phyloP scores from a whole-genome alignment of 2,888 invertebrate genomes.

The Agrotis ipsilon region DNA sequence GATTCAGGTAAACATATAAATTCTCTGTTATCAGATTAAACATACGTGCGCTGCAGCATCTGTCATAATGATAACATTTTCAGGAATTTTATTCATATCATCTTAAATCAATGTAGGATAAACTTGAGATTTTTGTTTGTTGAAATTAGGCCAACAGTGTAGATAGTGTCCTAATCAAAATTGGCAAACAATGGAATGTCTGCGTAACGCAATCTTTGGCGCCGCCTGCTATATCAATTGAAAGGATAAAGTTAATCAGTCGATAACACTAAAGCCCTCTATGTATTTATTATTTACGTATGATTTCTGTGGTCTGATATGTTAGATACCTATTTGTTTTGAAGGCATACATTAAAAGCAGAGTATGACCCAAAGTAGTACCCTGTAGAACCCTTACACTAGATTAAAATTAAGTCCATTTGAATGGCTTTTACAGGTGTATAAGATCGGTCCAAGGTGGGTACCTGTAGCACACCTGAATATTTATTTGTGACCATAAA shows the following conservation, averaged over 20 bases:
- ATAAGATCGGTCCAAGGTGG: neutral
- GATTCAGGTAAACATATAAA: conserved; percentile 22
- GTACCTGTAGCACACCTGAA: neutral
- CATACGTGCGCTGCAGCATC: conserved; percentile 36
- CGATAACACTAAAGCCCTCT: conserved; percentile 26
- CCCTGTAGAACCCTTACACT: conserved; percentile 3
- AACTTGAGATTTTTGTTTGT: conserved; percentile 7
- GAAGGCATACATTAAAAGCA: neutral
- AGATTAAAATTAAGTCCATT: neutral
- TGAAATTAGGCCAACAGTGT: conserved; percentile 24
- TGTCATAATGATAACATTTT: conserved; percentile 26
- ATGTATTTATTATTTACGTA: conserved; percentile 29
- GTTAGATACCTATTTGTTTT: neutral
- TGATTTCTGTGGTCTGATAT: neutral
- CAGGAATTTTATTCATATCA: conserved; percentile 29
- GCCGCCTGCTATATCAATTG: conserved; percentile 58
- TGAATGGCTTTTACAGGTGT: neutral
- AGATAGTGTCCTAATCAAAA: conserved; percentile 32
- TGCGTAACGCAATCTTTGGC: conserved; percentile 51
- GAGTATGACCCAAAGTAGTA: neutral
- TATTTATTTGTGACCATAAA: neutral
- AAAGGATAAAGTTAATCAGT: conserved; percentile 59
- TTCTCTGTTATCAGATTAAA: conserved; percentile 43
- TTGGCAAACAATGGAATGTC: conserved; percentile 46
- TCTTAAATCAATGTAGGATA: conserved; percentile 42